Percentiles rank a stretch among this genome's conserved stretches.
Evolutionary conservation across 2,113 vertebrate genomes (phyloP).

Genomic region (Ceratotherium simum): DNA sequence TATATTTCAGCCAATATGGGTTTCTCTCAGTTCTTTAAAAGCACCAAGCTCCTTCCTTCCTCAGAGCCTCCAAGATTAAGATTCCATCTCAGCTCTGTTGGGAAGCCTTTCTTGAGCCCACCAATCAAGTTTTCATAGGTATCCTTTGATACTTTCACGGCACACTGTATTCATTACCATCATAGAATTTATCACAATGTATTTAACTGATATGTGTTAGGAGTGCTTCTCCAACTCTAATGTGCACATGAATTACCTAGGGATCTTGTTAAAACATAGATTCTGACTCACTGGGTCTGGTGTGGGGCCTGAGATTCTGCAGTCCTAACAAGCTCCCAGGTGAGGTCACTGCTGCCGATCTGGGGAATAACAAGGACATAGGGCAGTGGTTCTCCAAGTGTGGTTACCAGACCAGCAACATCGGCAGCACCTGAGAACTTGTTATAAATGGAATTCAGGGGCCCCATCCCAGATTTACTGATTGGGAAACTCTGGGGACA

Average conservation of each 20-base stretch:
- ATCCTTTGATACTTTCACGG: not conserved
- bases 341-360: not conserved
- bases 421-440: not conserved
- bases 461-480: not conserved
- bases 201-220: accelerated
- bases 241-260: not conserved
- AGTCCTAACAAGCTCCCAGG: not conserved
- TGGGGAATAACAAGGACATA: not conserved
- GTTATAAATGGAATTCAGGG: not conserved
- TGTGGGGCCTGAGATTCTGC: not conserved
- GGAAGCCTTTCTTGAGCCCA: not conserved
- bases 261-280: not conserved
- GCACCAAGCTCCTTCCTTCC: not conserved
- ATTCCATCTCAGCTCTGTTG: not conserved
- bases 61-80: not conserved
- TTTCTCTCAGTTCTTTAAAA: slow-evolving; percentile 1
- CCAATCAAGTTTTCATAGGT: not conserved
- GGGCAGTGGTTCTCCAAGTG: not conserved
- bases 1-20: not conserved
- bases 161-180: not conserved
- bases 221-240: not conserved
- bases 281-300: not conserved
- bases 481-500: not conserved
- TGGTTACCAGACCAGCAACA: not conserved
- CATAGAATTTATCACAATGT: not conserved